A percentile compares a stretch with the other conserved stretches of the same genome.
These are phyloP conservation scores for Brachionichthys hirsutus DNA, from an alignment of 2,113 vertebrate genomes.

Conservation along the genomic window DNA sequence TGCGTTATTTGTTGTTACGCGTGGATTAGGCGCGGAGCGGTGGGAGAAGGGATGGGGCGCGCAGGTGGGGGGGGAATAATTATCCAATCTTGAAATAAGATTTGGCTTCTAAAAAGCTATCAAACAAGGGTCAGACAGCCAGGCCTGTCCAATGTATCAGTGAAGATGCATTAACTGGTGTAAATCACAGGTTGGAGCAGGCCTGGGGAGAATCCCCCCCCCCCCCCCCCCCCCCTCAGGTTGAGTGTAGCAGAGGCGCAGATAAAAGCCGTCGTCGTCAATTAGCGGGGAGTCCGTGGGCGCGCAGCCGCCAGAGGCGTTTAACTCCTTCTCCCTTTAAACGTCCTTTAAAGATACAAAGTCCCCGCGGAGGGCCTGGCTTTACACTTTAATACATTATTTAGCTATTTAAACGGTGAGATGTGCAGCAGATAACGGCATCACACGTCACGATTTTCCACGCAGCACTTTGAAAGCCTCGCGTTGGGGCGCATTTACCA, in stretches of 20 bases:
- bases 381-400: slow-evolving; percentile 80
- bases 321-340: slow-evolving; percentile 74
- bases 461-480: slow-evolving; percentile 39
- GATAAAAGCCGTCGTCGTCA: slow-evolving; percentile 76
- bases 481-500: slow-evolving; percentile 20
- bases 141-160: slow-evolving; percentile 30
- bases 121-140: slow-evolving; percentile 54
- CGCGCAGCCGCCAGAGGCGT: slow-evolving; percentile 74
- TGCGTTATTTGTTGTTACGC: slow-evolving; percentile 16
- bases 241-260: slow-evolving; percentile 63
- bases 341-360: slow-evolving; percentile 75
- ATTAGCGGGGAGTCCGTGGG: slow-evolving; percentile 74
- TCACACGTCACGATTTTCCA: slow-evolving; percentile 55
- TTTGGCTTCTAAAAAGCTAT: slow-evolving; percentile 42
- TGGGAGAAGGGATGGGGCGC: too few relatives aligned
- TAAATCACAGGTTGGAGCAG: slow-evolving; percentile 62
- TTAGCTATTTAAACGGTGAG: slow-evolving; percentile 77
- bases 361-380: slow-evolving; percentile 75
- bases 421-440: slow-evolving; percentile 67
- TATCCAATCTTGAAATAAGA: slow-evolving; percentile 38
- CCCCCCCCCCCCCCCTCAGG: slow-evolving; percentile 61
- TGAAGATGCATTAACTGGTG: slow-evolving; percentile 40
- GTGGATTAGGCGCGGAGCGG: slow-evolving; percentile 25
- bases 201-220: slow-evolving; percentile 56
- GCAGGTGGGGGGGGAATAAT: slow-evolving; percentile 26